A percentile compares a stretch with the other conserved stretches of the same genome.
Conservation (phyloP, 1,140 invertebrate genomes). For the Gyrodactylus salaris region DNA sequence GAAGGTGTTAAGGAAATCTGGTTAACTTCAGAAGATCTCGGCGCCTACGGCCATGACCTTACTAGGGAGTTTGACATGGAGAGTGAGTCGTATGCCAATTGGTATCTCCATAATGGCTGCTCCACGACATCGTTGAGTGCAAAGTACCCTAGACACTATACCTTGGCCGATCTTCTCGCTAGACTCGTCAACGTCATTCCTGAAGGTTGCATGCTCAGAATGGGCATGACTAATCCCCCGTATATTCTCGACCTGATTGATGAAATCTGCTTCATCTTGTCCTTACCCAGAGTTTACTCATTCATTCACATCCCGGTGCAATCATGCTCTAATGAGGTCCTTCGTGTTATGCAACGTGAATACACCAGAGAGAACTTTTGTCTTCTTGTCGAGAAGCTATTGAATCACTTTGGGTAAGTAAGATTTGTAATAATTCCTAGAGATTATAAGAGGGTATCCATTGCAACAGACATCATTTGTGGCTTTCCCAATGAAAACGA, state of each 20-base stretch:
- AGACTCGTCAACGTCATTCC: constrained; percentile 59
- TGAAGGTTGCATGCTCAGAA: constrained; percentile 42
- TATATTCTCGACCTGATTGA: constrained; percentile 75
- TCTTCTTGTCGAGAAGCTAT: constrained; percentile 47
- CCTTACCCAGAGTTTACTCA: constrained; percentile 53
- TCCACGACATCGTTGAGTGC: constrained; percentile 10
- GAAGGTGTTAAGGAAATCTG: constrained; percentile 89
- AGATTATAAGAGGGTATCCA: constrained; percentile 51
- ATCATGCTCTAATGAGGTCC: constrained; percentile 59
- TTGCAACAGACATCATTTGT: constrained; percentile 89
- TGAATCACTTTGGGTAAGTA: constrained; percentile 25
- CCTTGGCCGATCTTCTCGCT: constrained; percentile 46
- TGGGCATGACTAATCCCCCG: constrained; percentile 91
- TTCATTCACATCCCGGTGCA: constrained; percentile 91
- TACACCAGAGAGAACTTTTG: constrained; percentile 58
- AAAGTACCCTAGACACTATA: neutral
- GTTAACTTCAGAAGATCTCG: constrained; percentile 87
- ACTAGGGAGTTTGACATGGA: constrained; percentile 28
- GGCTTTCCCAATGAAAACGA: constrained; percentile 86
- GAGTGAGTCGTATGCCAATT: neutral
- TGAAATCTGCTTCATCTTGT: constrained; percentile 53
- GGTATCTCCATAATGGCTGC: neutral
- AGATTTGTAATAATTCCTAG: too few relatives aligned
- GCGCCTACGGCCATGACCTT: constrained; percentile 76
- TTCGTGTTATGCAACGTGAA: constrained; percentile 78